Base-by-base conservation (phyloP, 2,113 vertebrate genomes). In the Taurulus bubalis region DNA sequence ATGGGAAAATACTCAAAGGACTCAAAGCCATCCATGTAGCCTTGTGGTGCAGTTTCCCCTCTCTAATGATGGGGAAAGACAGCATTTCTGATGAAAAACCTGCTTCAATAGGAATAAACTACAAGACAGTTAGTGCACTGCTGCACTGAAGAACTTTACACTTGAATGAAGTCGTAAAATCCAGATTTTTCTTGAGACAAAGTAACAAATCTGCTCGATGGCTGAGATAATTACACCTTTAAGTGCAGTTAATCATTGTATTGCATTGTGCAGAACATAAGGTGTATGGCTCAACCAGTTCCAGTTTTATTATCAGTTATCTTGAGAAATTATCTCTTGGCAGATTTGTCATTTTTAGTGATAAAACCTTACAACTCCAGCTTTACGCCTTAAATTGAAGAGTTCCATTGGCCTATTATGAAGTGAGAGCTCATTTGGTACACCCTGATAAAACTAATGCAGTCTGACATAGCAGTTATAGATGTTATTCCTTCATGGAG, bases 1-100 rank as follows among this genome's bases (percentile, higher is more conserved):
- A 71, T 47, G 71, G 53, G 71, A 22, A 62, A 60, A 65, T 47
- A 45, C 32, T 85, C 47, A 42, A n/a, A 68, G 42, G 83, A 80
- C 45, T 51, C 65, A 34, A 38, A 65, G 68, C 59, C 67, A 28
- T 69, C 40, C 36, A 2, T 63, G 45, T 8, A 42, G 42, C 71
- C 28, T 79, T 34, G 75, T 20, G 63, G 58, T 20, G 75, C 30
- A 8, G 58, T 64, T 75, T 66, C 53, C 66, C 6, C 51, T 47
- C 56, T 68, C 14, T 85, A 76, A 84, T 69, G 72, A 82, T 68
- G 60, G 30, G 1, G 71, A 72, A 79, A 78, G 79, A 40, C 55
- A 3, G 83, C 69, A 76, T 83, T 80, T 84, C 80, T 89, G 83
- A 90, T 87, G 77, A 72, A 78, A 84, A 84, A 58, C 53, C 70